Conservation (phyloP, 2,113 vertebrate species). For the Dicerorhinus sumatrensis region DNA sequence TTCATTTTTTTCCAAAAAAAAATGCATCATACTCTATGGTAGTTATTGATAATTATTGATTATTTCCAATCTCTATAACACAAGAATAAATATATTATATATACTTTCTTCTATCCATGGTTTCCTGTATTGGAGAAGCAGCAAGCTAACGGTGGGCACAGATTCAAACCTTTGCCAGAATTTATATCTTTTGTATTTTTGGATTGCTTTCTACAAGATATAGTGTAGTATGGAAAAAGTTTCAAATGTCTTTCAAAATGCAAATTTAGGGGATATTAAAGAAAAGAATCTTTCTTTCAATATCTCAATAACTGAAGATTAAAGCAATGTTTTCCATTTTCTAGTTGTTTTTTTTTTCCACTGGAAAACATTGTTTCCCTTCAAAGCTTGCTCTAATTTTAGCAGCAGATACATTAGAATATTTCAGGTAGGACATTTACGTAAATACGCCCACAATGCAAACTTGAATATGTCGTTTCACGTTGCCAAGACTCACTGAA, state of each 20-base stretch:
- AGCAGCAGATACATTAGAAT: conserved; percentile 55
- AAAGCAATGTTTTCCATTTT: conserved; percentile 29
- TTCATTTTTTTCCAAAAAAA: neutral
- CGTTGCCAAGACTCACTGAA: conserved; percentile 40
- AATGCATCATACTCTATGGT: neutral
- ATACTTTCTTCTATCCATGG: neutral
- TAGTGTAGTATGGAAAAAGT: neutral
- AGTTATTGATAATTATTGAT: neutral
- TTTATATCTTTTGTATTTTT: neutral
- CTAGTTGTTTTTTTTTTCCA: neutral
- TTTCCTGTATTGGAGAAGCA: neutral
- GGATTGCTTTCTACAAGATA: neutral
- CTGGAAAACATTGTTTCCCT: conserved; percentile 29
- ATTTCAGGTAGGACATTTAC: conserved; percentile 53
- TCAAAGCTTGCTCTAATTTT: conserved; percentile 65
- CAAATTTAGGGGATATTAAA: neutral
- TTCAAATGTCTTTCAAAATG: conserved; percentile 10
- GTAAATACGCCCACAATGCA: conserved; percentile 14
- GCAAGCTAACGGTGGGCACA: neutral
- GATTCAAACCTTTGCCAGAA: neutral
- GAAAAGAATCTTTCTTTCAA: neutral
- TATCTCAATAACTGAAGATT: conserved; percentile 36
- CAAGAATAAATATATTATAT: neutral
- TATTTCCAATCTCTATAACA: neutral
- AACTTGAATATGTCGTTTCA: conserved; percentile 49